Percentiles rank a stretch among this genome's conserved stretches.
phyloP scores from a whole-genome alignment of 2,797 vertebrate species.

The Sparidentex hasta region DNA sequence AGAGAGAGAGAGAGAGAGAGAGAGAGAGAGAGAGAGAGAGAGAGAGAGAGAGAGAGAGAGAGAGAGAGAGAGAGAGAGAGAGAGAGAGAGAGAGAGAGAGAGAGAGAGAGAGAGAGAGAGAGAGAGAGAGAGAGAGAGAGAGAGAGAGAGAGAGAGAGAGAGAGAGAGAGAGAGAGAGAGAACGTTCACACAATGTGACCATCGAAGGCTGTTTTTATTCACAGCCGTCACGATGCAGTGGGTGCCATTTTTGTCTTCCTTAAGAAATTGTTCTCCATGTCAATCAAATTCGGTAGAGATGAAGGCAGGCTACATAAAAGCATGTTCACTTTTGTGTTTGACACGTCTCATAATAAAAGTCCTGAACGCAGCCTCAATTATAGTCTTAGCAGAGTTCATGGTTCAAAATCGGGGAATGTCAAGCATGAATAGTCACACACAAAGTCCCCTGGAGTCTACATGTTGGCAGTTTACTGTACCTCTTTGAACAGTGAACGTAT shows the following conservation, averaged over 20 bases:
- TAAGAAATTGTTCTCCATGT: constrained; percentile 43
- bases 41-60: too few species aligned
- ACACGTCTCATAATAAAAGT: constrained; percentile 19
- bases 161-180: constrained; percentile 18
- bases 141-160: constrained; percentile 33
- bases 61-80: too few species aligned
- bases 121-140: too few species aligned
- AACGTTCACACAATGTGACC: constrained; percentile 57
- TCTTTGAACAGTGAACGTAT: background rate
- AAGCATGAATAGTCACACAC: background rate
- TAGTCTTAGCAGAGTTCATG: background rate
- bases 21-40: too few species aligned
- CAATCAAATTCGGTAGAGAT: constrained; percentile 46
- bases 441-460: background rate
- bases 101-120: too few species aligned
- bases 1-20: too few species aligned
- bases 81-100: too few species aligned
- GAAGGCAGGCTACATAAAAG: constrained; percentile 16
- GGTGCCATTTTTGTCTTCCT: constrained; percentile 55
- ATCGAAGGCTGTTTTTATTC: constrained; percentile 62
- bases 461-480: background rate
- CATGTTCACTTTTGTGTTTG: constrained; percentile 1
- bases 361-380: constrained; percentile 5
- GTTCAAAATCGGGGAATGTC: constrained; percentile 17
- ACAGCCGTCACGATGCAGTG: constrained; percentile 56